Evolutionary conservation across 1,140 invertebrate genomes (phyloP).

Genomic region (Gonatopus flavifemur): DNA sequence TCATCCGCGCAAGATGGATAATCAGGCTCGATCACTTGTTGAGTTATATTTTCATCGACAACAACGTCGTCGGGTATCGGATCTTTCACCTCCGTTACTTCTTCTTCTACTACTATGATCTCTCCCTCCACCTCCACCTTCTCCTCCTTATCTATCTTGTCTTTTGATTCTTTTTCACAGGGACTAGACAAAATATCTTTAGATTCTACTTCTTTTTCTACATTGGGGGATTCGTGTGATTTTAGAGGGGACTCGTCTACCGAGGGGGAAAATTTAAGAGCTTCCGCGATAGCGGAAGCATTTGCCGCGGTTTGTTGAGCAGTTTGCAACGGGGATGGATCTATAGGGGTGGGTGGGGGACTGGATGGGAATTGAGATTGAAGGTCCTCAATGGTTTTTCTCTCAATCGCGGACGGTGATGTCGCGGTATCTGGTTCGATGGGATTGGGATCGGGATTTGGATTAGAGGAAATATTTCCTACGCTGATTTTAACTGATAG

Average conservation of each 20-base stretch:
- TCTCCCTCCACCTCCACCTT: neutral
- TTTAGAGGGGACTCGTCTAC: conserved; percentile 11
- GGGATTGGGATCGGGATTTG: conserved; percentile 25
- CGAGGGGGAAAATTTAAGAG: conserved; percentile 39
- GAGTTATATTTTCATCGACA: neutral
- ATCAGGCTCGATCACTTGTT: neutral
- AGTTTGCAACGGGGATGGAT: conserved; percentile 53
- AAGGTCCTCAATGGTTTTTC: conserved; percentile 57
- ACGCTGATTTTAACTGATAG: no score
- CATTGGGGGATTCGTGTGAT: neutral
- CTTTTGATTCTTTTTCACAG: neutral
- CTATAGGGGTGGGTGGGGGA: conserved; percentile 55
- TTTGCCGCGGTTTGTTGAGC: conserved; percentile 50
- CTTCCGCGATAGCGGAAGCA: conserved; percentile 43
- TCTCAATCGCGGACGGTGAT: conserved; percentile 58
- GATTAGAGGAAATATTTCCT: conserved; percentile 21
- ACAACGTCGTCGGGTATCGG: neutral
- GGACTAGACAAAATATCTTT: neutral
- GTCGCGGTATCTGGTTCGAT: no score
- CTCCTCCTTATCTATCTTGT: neutral
- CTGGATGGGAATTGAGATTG: conserved; percentile 50
- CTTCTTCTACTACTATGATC: neutral
- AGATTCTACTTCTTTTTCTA: neutral
- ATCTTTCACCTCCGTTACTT: neutral
- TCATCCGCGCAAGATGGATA: neutral